Percentiles rank a stretch among this genome's conserved stretches.
Evolutionary conservation across 2,797 vertebrate species (phyloP).

Genomic region (Mormyrus hasselquistii): DNA sequence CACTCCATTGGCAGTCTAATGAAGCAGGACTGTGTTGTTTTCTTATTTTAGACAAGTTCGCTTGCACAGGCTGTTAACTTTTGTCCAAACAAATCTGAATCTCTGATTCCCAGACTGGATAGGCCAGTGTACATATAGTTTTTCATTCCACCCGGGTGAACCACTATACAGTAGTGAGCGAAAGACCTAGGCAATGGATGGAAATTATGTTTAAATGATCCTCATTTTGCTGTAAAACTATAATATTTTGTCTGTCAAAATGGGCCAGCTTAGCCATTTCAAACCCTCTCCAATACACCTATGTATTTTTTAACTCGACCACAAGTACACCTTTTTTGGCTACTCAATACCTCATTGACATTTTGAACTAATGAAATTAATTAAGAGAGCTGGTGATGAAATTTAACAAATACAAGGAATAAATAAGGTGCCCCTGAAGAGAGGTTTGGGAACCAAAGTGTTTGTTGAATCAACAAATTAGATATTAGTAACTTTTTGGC

Average conservation of each 20-base stretch:
- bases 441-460: not conserved
- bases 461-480: not conserved
- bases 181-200: not conserved
- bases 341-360: not conserved
- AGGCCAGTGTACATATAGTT: not conserved
- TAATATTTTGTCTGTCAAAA: not conserved
- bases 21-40: constrained; percentile 25
- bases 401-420: not conserved
- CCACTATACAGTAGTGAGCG: not conserved
- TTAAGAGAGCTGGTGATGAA: not conserved
- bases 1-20: constrained; percentile 35
- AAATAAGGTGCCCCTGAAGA: not conserved
- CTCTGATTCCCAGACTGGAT: not conserved
- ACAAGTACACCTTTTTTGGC: not conserved
- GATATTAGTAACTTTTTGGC: not conserved
- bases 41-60: constrained; percentile 30
- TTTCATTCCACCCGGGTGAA: not conserved
- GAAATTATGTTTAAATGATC: not conserved
- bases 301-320: not conserved
- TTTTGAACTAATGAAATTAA: not conserved
- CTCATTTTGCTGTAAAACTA: not conserved
- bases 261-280: not conserved
- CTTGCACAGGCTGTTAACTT: constrained; percentile 15
- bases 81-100: constrained; percentile 21
- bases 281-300: not conserved